Base-by-base conservation (phyloP, 2,113 vertebrate species). In the Thalassoma bifasciatum region DNA sequence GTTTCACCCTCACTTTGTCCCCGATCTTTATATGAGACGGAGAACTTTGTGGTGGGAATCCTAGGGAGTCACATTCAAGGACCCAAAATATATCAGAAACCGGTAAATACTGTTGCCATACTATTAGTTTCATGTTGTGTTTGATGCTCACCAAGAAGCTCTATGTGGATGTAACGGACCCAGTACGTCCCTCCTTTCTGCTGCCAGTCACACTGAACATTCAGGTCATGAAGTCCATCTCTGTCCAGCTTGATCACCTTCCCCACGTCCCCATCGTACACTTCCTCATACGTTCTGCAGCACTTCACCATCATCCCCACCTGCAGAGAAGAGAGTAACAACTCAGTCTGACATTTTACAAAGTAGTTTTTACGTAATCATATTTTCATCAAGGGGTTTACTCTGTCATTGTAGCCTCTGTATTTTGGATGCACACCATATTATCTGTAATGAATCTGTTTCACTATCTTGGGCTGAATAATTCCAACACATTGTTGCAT, bases 301-400 rank as follows among this genome's bases (percentile, higher is more conserved):
- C 98, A 99, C 78, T 96, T 94, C 60, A 99, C 98, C 98, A 99
- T 99, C 98, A 99, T 99, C 24, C 98, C 97, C 85, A 99, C 97
- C 98, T 99, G 88, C 0, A 64, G 22, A 63, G 42, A 69, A 23
- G 54, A 1, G 12, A 17, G 2, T 2, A 3, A 23, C 4, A n/a
- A 1, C 6, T 37, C 34, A 56, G 38, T 49, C 21, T 30, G 30
- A 30, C 6, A 6, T 30, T n/a, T 36, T 50, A 17, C 34, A 16
- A 51, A 30, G 30, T 30, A 30, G 30, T n/a, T n/a, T n/a, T n/a
- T n/a, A n/a, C n/a, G n/a, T n/a, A n/a, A n/a, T n/a, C n/a, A n/a
- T n/a, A n/a, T n/a, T n/a, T n/a, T n/a, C n/a, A n/a, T n/a, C n/a
- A n/a, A n/a, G n/a, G n/a, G n/a, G n/a, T n/a, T n/a, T n/a, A n/a